Evolutionary conservation across 2,888 invertebrate species (phyloP), one percentile per base, ranked within the genome.

Genomic region (Drosophila sordidula): DNA sequence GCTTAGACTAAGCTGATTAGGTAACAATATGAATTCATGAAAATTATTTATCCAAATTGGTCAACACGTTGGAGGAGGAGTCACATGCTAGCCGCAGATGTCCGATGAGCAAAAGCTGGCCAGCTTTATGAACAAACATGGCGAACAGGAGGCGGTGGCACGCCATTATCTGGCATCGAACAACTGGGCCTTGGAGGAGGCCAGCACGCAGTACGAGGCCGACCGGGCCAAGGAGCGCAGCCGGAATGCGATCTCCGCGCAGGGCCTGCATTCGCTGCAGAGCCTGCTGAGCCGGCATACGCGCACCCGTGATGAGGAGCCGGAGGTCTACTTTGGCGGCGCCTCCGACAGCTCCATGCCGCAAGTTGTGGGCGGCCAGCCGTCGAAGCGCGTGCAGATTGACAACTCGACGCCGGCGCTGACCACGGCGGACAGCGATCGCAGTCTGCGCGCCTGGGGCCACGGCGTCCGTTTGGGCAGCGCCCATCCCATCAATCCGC

Each of bases 61-160:
- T 42, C 58, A 56, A 58, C 26, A 22, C 16, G 46, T 66, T 54
- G 72, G 22, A 56, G 16, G 44, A 59, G 25, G 22, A 41, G 46
- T 44, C 22, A 34, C 4, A 6, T 52, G 44, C 26, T 26, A 64
- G 46, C 11, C 26, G 45, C 74, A 75, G 68, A 85, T 85, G 85
- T 81, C 89, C 81, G 51, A 87, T 77, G 85, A 85, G 63, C 70
- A 85, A 72, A 87, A 87, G 77, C 54, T 85, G 51, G 61, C 44
- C 38, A 73, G 58, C 39, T 85, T 85, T 61, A 87, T 87, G 79
- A 25, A 61, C n/a, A 79, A 77, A 29, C 65, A 81, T 72, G 70
- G 63, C 29, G 87, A 67, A 25, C 25, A 25, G 14, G 61, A 84
- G 67, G 56, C 58, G 12, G 69, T 84, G 12, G 85, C 85, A 11